Conservation (phyloP, 2,113 vertebrate genomes). For the Campylorhamphus procurvoides region DNA sequence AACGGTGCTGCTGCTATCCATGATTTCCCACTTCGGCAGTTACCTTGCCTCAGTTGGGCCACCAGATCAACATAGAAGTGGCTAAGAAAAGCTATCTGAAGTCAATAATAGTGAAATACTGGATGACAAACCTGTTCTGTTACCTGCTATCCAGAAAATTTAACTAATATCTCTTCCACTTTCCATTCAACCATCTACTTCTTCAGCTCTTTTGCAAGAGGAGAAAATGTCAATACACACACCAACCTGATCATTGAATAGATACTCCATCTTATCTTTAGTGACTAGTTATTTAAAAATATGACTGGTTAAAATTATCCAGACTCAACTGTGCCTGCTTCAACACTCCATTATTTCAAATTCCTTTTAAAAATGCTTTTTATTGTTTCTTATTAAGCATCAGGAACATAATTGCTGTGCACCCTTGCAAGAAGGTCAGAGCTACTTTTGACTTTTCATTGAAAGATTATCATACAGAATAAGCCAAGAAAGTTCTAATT, state of each 20-base stretch:
- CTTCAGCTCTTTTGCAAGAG: background rate
- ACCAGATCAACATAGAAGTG: background rate
- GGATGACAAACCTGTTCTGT: background rate
- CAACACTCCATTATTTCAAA: background rate
- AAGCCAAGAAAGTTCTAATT: background rate
- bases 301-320: background rate
- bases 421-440: background rate
- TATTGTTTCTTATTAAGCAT: background rate
- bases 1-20: background rate
- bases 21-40: background rate
- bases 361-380: background rate
- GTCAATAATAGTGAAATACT: background rate
- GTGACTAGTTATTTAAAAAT: background rate
- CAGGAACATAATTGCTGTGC: background rate
- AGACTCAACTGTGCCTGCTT: background rate
- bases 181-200: background rate
- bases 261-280: background rate
- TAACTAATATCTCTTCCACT: background rate
- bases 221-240: background rate
- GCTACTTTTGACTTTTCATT: background rate
- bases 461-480: background rate
- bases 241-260: background rate
- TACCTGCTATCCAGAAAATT: background rate
- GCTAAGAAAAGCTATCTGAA: background rate
- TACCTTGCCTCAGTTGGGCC: fast-evolving